Percentiles rank a stretch among this genome's conserved stretches.
These are phyloP conservation scores for Orchesella flavescens DNA, from an alignment of 2,888 invertebrate genomes.

Conservation along the genomic window DNA sequence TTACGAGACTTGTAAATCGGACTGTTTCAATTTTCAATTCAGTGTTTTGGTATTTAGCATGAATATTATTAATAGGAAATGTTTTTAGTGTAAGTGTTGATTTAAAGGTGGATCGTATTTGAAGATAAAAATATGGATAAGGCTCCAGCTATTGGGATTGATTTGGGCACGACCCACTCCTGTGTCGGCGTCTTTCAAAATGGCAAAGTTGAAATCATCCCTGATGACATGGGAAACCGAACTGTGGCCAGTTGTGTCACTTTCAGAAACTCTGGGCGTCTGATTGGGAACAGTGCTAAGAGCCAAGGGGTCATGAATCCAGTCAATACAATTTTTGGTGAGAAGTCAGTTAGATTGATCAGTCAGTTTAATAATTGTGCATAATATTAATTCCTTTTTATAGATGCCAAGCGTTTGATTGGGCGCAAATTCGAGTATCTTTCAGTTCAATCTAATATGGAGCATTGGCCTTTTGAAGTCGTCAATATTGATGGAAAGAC, in stretches of 20 bases:
- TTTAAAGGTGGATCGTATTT: too few relatives aligned
- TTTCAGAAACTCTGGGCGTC: constrained; percentile 87
- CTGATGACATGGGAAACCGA: constrained; percentile 87
- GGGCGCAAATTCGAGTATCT: constrained; percentile 91
- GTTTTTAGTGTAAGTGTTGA: too few relatives aligned
- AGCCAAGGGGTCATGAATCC: constrained; percentile 91
- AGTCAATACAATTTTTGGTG: constrained; percentile 83
- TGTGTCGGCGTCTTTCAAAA: constrained; percentile 88
- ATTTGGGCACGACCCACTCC: constrained; percentile 90
- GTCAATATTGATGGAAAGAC: constrained; percentile 80
- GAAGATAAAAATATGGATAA: too few relatives aligned
- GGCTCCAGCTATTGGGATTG: constrained; percentile 91
- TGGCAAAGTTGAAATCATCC: constrained; percentile 88
- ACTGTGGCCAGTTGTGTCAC: constrained; percentile 89
- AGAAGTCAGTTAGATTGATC: constrained; percentile 2
- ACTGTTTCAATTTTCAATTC: too few relatives aligned
- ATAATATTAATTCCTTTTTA: constrained; percentile 71
- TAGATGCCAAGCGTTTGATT: constrained; percentile 95
- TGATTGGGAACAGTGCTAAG: constrained; percentile 90
- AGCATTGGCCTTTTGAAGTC: constrained; percentile 95
- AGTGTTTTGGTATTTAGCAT: too few relatives aligned
- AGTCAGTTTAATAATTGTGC: not conserved
- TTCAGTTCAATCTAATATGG: constrained; percentile 94
- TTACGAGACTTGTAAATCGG: too few relatives aligned
- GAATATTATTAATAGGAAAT: too few relatives aligned